These are phyloP conservation scores for Mus spicilegus DNA, from an alignment of 2,113 vertebrate genomes.

Conservation along the genomic window DNA sequence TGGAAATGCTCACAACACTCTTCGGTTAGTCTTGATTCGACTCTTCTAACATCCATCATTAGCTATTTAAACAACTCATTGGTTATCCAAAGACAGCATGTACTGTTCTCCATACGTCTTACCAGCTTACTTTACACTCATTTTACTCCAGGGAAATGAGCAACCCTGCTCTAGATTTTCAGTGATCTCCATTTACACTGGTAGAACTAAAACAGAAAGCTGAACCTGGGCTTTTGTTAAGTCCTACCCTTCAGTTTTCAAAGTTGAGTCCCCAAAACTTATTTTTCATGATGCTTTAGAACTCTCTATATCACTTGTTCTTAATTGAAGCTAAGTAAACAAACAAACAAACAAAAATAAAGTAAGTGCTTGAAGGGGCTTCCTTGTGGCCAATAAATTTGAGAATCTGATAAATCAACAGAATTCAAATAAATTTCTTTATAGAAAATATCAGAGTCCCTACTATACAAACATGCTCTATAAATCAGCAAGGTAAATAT, in stretches of 20 bases:
- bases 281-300: constrained; percentile 4
- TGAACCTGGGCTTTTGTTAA: constrained; percentile 22
- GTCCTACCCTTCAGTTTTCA: not conserved
- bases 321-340: constrained; percentile 39
- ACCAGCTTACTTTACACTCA: not conserved
- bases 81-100: not conserved
- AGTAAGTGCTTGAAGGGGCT: not conserved
- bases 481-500: constrained; percentile 44
- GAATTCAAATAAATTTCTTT: constrained; percentile 28
- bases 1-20: not conserved
- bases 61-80: not conserved
- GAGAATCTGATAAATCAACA: constrained; percentile 50
- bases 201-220: constrained; percentile 29
- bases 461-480: constrained; percentile 35
- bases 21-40: not conserved
- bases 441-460: constrained; percentile 37
- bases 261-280: not conserved
- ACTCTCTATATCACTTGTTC: not conserved
- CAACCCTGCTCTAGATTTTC: not conserved
- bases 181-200: not conserved
- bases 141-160: not conserved
- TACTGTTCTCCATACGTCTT: not conserved
- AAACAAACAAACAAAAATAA: not conserved
- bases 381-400: constrained; percentile 23
- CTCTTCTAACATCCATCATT: not conserved